Evolutionary conservation across 2,888 invertebrate genomes (phyloP).

Genomic region (Drosophila greeni): DNA sequence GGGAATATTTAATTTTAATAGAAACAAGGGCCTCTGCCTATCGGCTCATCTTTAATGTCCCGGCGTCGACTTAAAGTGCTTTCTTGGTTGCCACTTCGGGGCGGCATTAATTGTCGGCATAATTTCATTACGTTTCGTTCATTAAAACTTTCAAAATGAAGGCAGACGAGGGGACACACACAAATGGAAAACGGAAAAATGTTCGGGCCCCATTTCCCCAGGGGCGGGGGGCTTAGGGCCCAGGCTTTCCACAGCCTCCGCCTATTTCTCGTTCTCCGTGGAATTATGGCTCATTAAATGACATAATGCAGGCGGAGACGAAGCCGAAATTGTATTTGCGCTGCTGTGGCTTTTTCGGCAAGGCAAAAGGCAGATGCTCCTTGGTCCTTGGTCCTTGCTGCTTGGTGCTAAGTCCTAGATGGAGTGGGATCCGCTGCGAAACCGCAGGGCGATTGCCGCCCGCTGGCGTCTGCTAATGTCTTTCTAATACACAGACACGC

Average conservation of each 20-base stretch:
- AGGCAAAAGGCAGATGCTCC: slow-evolving; percentile 27
- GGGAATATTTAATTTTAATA: neutral
- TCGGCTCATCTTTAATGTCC: slow-evolving; percentile 1
- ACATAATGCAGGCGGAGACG: slow-evolving; percentile 56
- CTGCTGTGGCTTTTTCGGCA: slow-evolving; percentile 17
- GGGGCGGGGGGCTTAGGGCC: slow-evolving; percentile 31
- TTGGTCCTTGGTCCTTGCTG: slow-evolving; percentile 21
- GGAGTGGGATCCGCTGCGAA: slow-evolving; percentile 20
- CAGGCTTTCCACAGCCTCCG: neutral
- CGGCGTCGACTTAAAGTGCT: slow-evolving; percentile 31
- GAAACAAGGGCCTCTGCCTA: neutral
- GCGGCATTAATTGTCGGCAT: slow-evolving; percentile 62
- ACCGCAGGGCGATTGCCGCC: slow-evolving; percentile 50
- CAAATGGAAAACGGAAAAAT: slow-evolving; percentile 40
- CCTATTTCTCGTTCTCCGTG: slow-evolving; percentile 46
- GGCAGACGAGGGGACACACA: slow-evolving; percentile 27
- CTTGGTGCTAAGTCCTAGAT: slow-evolving; percentile 5
- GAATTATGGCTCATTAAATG: slow-evolving; percentile 71
- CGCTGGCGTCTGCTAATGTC: slow-evolving; percentile 56
- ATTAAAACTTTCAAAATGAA: slow-evolving; percentile 66
- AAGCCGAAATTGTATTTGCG: slow-evolving; percentile 41
- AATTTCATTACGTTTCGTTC: slow-evolving; percentile 65
- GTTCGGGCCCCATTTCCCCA: slow-evolving; percentile 39
- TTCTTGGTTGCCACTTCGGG: slow-evolving; percentile 30
- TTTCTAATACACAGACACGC: slow-evolving; percentile 67